Evolutionary conservation across 1,140 invertebrate species (phyloP).

Genomic region (Lepidotrigona ventralis): DNA sequence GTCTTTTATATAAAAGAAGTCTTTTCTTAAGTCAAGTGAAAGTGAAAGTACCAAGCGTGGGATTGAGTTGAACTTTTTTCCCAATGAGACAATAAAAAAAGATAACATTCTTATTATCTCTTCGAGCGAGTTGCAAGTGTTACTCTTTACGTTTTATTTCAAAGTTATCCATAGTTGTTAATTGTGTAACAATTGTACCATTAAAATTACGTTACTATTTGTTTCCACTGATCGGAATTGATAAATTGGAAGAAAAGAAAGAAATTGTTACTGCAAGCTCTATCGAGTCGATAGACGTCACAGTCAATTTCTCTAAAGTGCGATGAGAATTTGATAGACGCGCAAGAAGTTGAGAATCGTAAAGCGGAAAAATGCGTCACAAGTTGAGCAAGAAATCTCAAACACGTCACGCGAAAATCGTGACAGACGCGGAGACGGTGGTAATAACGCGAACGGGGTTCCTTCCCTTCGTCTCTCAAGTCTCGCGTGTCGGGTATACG

Average conservation of each 20-base stretch:
- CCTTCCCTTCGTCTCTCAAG: background rate
- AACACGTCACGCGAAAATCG: background rate
- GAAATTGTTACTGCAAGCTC: background rate
- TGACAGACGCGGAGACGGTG: background rate
- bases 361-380: background rate
- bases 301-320: background rate
- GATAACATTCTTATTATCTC: too few relatives aligned
- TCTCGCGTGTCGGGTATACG: background rate
- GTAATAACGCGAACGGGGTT: constrained; percentile 3
- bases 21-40: too few relatives aligned
- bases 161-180: too few relatives aligned
- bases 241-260: background rate
- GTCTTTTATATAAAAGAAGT: too few relatives aligned
- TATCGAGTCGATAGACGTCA: background rate
- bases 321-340: background rate
- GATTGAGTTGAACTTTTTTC: too few relatives aligned
- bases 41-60: too few relatives aligned
- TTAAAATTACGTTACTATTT: too few relatives aligned
- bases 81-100: too few relatives aligned
- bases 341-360: background rate
- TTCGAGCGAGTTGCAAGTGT: too few relatives aligned
- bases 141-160: too few relatives aligned
- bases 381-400: constrained; percentile 4
- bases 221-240: too few relatives aligned
- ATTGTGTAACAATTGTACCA: too few relatives aligned